Conservation (phyloP, 2,888 invertebrate species). For the Brachyopa scutellaris region DNA sequence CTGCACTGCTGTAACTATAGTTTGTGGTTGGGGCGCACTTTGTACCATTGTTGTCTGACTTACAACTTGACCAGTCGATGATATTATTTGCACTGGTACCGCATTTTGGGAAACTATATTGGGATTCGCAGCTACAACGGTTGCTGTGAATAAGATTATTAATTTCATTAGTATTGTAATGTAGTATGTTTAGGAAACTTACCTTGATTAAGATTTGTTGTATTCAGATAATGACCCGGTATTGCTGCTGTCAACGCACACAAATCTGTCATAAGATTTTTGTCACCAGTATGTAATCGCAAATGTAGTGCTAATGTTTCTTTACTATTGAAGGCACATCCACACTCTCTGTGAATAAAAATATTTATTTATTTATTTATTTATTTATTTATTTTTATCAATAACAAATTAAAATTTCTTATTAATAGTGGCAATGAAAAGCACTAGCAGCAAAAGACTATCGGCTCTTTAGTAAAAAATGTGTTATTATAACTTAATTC, state of each 20-base stretch:
- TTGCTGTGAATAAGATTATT: slow-evolving; percentile 62
- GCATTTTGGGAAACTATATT: slow-evolving; percentile 81
- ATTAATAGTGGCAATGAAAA: too few relatives aligned
- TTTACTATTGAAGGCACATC: too few relatives aligned
- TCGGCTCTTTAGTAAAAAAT: too few relatives aligned
- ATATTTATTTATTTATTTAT: too few relatives aligned
- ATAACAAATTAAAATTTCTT: too few relatives aligned
- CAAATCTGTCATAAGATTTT: slow-evolving; percentile 90
- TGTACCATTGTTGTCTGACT: slow-evolving; percentile 81
- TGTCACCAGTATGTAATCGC: slow-evolving; percentile 90
- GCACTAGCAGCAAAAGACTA: too few relatives aligned
- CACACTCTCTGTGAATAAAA: slow-evolving; percentile 82
- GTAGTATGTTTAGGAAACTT: slow-evolving; percentile 16
- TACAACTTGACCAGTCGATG: slow-evolving; percentile 82
- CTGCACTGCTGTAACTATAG: slow-evolving; percentile 79
- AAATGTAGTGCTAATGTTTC: slow-evolving; percentile 90
- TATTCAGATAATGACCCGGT: slow-evolving; percentile 85
- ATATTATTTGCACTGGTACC: slow-evolving; percentile 82
- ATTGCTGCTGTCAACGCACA: slow-evolving; percentile 91
- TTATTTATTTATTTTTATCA: too few relatives aligned
- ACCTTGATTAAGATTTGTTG: slow-evolving; percentile 80
- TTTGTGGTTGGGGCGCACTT: slow-evolving; percentile 80
- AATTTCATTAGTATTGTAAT: too few relatives aligned
- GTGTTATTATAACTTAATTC: too few relatives aligned
- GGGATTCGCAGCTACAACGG: slow-evolving; percentile 81